Evolutionary conservation across 2,888 invertebrate species (phyloP), one percentile per base, ranked within the genome.

Genomic region (Catocala sponsa): DNA sequence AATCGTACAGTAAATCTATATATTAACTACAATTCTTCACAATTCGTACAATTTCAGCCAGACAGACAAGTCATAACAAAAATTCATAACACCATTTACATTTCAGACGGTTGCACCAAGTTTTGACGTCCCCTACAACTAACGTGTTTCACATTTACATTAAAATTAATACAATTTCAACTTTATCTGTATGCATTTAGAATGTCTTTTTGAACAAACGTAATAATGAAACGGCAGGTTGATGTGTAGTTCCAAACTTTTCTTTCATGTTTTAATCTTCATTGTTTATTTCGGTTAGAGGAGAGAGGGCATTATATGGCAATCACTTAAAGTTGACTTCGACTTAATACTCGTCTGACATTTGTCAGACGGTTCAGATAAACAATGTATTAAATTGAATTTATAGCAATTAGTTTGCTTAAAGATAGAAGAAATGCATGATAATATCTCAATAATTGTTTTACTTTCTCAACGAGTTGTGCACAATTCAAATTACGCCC

Each of bases 191-290:
- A 32, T 10, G 15, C 0, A 0, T 0, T 35, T 65, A 65, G 11
- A 49, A 49, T 65, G 25, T 0, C 0, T 43, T 66, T 67, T 67
- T 10, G n/a, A 56, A 55, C 6, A 6, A 12, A 38, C 15, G 10
- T 15, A 57, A n/a, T n/a, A 63, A 52, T 62, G 43, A 44, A 54
- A 56, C 55, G 33, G 11, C n/a, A 32, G 33, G n/a, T 54, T 62
- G 55, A 63, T 54, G 65, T 51, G 55, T 38, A 50, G 50, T 58
- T 55, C 59, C 60, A 63, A 70, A 74, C 59, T 71, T 74, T 47
- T 59, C 59, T 63, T 65, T 74, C 46, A 73, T 55, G 65, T 61
- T 60, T 48, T 65, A 74, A 72, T 65, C 55, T 63, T 63, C 51
- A 42, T 70, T 58, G 59, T 70, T 70, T 56, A 9, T 54, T 42